phyloP scores from a whole-genome alignment of 1,140 invertebrate species.

The Sipha flava region DNA sequence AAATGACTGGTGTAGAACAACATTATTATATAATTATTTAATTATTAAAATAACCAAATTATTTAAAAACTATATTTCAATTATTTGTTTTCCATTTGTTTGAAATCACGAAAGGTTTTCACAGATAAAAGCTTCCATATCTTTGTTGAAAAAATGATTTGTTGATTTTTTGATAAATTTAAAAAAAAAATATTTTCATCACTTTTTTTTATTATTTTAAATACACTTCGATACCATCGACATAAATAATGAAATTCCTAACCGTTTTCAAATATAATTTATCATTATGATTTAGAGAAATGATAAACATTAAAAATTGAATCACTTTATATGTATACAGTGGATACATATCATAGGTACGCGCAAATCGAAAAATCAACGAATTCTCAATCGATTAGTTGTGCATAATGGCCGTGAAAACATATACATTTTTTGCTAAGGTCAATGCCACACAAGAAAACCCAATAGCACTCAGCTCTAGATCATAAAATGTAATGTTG shows the following conservation, averaged over 20 bases:
- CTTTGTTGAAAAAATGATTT: not conserved
- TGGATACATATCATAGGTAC: no score
- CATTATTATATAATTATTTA: not conserved
- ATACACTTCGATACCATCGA: not conserved
- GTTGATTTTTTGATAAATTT: not conserved
- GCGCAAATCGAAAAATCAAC: not conserved
- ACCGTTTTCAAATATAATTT: no score
- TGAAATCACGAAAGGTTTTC: not conserved
- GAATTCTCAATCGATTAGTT: not conserved
- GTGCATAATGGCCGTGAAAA: slow-evolving; percentile 11
- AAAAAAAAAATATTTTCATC: not conserved
- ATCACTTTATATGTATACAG: no score
- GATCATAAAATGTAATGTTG: not conserved
- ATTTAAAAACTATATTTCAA: not conserved
- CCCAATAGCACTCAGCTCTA: not conserved
- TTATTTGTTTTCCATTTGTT: not conserved
- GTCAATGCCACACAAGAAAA: slow-evolving; percentile 21
- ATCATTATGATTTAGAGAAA: no score
- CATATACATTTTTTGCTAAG: not conserved
- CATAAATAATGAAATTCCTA: no score
- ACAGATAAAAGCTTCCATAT: not conserved
- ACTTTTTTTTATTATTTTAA: not conserved
- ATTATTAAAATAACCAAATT: not conserved
- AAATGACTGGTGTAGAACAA: no score
- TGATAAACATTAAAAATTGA: no score